phyloP scores from a whole-genome alignment of 2,888 invertebrate species.

The Protodeltote pygarga region DNA sequence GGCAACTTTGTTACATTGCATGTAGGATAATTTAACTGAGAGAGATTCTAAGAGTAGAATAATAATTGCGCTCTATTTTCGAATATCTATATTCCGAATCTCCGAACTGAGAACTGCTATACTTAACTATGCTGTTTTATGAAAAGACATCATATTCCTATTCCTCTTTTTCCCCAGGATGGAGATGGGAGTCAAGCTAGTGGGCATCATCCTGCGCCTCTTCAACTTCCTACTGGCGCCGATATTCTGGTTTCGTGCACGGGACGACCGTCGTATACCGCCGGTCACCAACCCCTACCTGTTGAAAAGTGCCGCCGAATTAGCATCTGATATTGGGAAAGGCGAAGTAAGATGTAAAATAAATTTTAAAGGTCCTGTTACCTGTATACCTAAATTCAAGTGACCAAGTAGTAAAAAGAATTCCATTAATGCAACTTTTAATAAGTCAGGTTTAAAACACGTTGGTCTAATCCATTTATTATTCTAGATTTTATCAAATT shows the following conservation, averaged over 20 bases:
- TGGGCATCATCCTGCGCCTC: slow-evolving; percentile 74
- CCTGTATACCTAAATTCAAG: no score
- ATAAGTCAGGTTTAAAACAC: no score
- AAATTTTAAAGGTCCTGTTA: no score
- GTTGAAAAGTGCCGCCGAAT: slow-evolving; percentile 83
- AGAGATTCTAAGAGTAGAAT: no score
- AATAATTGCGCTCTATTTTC: no score
- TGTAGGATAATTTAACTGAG: no score
- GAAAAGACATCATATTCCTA: neutral
- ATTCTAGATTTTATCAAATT: no score
- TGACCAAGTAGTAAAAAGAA: no score
- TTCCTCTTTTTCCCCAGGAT: slow-evolving; percentile 61
- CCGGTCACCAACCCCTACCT: slow-evolving; percentile 83
- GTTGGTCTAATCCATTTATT: no score
- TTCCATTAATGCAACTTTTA: no score
- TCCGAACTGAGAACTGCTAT: neutral
- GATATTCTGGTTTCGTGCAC: slow-evolving; percentile 68
- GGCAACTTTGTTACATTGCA: no score
- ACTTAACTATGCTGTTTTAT: neutral
- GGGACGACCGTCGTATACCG: slow-evolving; percentile 56
- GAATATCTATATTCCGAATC: no score
- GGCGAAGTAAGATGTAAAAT: slow-evolving; percentile 79
- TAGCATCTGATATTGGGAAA: slow-evolving; percentile 87
- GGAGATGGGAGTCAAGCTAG: slow-evolving; percentile 78
- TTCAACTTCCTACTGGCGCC: slow-evolving; percentile 72